Evolutionary conservation across 2,113 vertebrate genomes (phyloP), one percentile per base, ranked within the genome.

Genomic region (Accipiter cooperii): DNA sequence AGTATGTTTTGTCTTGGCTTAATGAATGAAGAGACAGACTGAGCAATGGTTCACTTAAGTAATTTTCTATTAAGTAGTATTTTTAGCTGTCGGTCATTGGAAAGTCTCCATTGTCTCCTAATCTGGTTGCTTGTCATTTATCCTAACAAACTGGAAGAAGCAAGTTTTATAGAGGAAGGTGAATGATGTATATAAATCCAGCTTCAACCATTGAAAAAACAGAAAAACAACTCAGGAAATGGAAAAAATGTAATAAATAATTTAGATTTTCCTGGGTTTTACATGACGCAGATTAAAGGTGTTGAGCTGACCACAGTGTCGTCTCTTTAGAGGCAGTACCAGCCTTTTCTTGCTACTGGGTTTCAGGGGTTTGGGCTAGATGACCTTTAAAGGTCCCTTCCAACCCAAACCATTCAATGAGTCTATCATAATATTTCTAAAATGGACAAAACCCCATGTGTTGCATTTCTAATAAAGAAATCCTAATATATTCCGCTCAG

Each of bases 371-470:
- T 25, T 38, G 20, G 34, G 54, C 22, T 38, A 28, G 26, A 7
- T 58, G 14, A n/a, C 24, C 9, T 8, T 49, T 40, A 46, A 49
- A 73, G 3, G 13, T 55, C 10, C 5, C 49, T 55, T 80, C 29
- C 40, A 71, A 78, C 14, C 3, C 26, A 57, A 63, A 31, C 16
- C 5, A 7, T 80, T 73, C 47, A 63, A 3, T 69, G 17, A 46
- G 29, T 65, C 17, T 47, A 4, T 49, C 12, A 19, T 44, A 47
- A 6, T 28, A 22, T 52, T 88, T 89, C 46, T 63, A 57, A 90
- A 68, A 33, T 1, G 8, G 28, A 13, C 10, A 36, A n/a, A 52
- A 71, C 2, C 2, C 0, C 16, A 46, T 42, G 6, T 9, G 28
- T 51, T 55, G 3, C 9, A 10, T 69, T 85, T 85, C 13, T 85